Conservation (phyloP, 1,140 invertebrate species). For the Drosophila bifasciata region DNA sequence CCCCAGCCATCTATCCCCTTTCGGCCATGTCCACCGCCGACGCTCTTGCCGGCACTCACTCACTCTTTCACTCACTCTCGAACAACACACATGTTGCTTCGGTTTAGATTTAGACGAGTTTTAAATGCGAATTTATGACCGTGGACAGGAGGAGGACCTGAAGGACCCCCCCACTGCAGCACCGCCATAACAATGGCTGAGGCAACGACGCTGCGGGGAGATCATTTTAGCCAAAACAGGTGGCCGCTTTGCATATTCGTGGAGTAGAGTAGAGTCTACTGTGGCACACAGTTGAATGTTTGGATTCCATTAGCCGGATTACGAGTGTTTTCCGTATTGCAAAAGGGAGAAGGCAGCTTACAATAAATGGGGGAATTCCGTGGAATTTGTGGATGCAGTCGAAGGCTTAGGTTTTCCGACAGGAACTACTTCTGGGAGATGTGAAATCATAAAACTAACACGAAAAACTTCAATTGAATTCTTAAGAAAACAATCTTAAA, state of each 20-base stretch:
- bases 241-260: slow-evolving; percentile 23
- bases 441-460: no score
- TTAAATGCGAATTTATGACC: slow-evolving; percentile 53
- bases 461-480: no score
- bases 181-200: slow-evolving; percentile 1
- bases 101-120: slow-evolving; percentile 79
- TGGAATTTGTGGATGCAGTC: no score
- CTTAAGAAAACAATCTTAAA: no score
- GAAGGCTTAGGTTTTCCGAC: no score
- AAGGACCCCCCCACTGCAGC: background rate
- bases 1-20: background rate
- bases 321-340: no score
- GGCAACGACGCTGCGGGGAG: slow-evolving; percentile 33
- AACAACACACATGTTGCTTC: slow-evolving; percentile 79
- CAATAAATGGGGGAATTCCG: no score
- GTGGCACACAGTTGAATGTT: slow-evolving; percentile 10
- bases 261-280: background rate
- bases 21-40: slow-evolving; percentile 21
- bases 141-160: slow-evolving; percentile 22
- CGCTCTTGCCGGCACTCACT: slow-evolving; percentile 64
- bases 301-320: slow-evolving; percentile 2
- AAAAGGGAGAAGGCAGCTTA: no score
- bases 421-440: no score
- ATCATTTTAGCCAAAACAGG: slow-evolving; percentile 48
- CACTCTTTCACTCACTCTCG: slow-evolving; percentile 59